Evolutionary conservation across 2,113 vertebrate genomes (phyloP).

Genomic region (Pimephales promelas): DNA sequence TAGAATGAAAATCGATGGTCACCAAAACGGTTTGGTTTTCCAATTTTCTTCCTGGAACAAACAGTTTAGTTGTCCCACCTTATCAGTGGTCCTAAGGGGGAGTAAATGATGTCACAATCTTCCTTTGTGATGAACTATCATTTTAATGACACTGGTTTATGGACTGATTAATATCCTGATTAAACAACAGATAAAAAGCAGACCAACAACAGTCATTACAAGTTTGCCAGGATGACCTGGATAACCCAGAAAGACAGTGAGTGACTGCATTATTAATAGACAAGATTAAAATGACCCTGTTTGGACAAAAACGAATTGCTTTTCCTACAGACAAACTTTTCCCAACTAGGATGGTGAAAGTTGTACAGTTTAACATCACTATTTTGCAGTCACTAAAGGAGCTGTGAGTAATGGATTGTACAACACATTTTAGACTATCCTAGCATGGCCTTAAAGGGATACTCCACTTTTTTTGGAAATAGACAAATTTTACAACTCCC

Average conservation of each 20-base stretch:
- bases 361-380: background rate
- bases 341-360: background rate
- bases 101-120: background rate
- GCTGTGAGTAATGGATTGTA: background rate
- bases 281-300: background rate
- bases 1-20: background rate
- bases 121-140: background rate
- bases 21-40: background rate
- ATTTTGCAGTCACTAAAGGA: background rate
- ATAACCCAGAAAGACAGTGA: background rate
- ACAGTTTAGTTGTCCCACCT: background rate
- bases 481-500: too few species aligned
- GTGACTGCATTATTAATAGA: background rate
- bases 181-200: background rate
- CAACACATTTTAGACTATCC: background rate
- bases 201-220: background rate
- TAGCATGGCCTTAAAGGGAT: background rate
- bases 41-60: background rate
- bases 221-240: background rate
- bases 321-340: background rate
- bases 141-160: background rate
- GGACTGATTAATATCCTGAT: background rate
- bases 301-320: background rate
- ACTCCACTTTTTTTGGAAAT: too few species aligned
- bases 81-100: background rate